These are phyloP conservation scores for Hippolais icterina DNA, from an alignment of 2,113 vertebrate species.

Conservation along the genomic window DNA sequence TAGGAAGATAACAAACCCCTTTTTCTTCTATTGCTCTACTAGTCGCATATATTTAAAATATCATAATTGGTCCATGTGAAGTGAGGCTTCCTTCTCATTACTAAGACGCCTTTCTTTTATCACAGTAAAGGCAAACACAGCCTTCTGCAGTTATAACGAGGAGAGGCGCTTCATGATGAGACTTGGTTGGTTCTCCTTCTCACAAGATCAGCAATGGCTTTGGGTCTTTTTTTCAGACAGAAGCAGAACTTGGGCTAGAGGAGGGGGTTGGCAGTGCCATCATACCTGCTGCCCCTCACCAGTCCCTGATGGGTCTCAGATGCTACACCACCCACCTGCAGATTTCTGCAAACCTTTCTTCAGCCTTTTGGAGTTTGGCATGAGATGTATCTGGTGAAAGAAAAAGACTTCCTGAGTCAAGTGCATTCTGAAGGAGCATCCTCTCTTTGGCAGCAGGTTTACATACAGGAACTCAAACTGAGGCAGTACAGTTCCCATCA, in stretches of 20 bases:
- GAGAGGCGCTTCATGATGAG: background rate
- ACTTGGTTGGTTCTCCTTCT: background rate
- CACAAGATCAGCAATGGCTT: fast-evolving
- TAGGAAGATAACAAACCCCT: background rate
- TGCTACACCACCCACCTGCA: background rate
- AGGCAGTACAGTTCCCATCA: background rate
- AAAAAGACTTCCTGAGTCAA: background rate
- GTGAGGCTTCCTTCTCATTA: background rate
- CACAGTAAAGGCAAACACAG: background rate
- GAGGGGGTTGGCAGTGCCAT: background rate
- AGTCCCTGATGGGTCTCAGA: background rate
- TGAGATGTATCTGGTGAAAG: background rate
- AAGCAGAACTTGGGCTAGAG: background rate
- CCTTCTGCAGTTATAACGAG: background rate
- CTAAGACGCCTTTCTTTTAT: background rate
- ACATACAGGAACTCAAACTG: background rate
- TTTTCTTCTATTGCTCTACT: background rate
- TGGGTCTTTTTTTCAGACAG: background rate
- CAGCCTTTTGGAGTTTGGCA: background rate
- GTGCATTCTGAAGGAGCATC: background rate
- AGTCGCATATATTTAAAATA: background rate
- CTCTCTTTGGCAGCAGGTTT: background rate
- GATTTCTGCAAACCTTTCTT: background rate
- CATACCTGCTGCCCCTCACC: fast-evolving
- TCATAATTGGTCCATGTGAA: background rate